Conservation (phyloP, 1,140 invertebrate genomes). For the Pissodes strobi region DNA sequence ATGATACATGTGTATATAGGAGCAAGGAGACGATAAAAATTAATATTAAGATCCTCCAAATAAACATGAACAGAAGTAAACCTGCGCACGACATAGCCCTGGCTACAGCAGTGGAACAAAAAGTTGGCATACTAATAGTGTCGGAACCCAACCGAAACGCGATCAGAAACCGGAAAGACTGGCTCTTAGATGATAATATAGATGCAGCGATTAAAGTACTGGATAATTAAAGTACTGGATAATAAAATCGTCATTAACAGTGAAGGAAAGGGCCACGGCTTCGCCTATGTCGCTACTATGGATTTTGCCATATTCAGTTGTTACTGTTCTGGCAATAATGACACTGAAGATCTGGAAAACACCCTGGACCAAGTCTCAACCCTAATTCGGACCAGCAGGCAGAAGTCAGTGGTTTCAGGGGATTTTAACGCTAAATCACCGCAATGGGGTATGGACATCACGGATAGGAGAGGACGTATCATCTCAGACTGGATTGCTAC, state of each 20-base stretch:
- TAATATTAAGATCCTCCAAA: no score
- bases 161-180: no score
- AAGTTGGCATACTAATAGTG: no score
- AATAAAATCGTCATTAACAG: neutral
- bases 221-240: neutral
- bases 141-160: no score
- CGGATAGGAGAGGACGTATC: no score
- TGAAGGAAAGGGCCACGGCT: neutral
- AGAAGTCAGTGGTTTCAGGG: neutral
- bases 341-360: neutral
- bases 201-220: slow-evolving; percentile 5
- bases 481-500: no score
- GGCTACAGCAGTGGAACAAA: no score
- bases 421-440: slow-evolving; percentile 18
- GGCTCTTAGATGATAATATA: neutral
- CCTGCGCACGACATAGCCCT: no score
- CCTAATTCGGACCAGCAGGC: neutral
- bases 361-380: neutral
- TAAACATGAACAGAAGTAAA: no score
- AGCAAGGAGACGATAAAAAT: no score
- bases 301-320: slow-evolving; percentile 6
- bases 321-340: slow-evolving; percentile 8
- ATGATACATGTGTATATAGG: no score
- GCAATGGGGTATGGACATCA: no score
- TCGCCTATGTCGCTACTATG: neutral